phyloP scores from a whole-genome alignment of 2,888 invertebrate genomes.

The Mantis religiosa region DNA sequence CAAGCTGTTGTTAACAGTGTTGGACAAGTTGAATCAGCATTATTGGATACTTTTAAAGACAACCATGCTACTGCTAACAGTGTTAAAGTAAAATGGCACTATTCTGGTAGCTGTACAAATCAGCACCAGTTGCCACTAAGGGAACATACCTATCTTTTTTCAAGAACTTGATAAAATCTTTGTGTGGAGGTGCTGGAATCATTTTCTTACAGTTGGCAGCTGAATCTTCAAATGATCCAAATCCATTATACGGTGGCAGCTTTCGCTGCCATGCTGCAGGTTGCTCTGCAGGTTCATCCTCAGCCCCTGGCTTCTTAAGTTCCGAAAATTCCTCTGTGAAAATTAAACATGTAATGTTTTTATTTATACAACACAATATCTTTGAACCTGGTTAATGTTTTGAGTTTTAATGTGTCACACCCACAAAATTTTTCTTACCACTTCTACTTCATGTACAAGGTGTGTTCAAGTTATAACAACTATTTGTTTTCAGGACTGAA shows the following conservation, averaged over 20 bases:
- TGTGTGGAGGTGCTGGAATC: conserved; percentile 70
- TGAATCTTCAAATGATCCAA: conserved; percentile 84
- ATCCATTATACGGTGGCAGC: conserved; percentile 87
- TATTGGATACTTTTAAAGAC: no score
- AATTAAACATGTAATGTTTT: neutral
- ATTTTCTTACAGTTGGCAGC: conserved; percentile 80
- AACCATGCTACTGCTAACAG: no score
- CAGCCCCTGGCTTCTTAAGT: neutral
- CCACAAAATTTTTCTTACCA: no score
- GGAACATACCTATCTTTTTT: conserved; percentile 63
- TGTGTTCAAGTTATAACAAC: no score
- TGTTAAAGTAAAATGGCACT: no score
- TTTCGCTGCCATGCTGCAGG: neutral
- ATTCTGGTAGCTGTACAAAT: neutral
- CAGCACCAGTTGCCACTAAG: conserved; percentile 12
- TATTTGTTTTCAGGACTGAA: no score
- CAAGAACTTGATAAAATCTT: conserved; percentile 76
- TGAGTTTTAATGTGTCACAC: no score
- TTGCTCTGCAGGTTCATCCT: neutral
- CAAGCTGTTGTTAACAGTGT: no score
- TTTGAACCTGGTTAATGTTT: no score
- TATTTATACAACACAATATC: no score
- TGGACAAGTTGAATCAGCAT: no score
- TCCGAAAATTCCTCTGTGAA: neutral
- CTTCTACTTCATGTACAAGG: no score